Evolutionary conservation across 2,113 vertebrate genomes (phyloP), one percentile per base, ranked within the genome.

Genomic region (Callipepla squamata): DNA sequence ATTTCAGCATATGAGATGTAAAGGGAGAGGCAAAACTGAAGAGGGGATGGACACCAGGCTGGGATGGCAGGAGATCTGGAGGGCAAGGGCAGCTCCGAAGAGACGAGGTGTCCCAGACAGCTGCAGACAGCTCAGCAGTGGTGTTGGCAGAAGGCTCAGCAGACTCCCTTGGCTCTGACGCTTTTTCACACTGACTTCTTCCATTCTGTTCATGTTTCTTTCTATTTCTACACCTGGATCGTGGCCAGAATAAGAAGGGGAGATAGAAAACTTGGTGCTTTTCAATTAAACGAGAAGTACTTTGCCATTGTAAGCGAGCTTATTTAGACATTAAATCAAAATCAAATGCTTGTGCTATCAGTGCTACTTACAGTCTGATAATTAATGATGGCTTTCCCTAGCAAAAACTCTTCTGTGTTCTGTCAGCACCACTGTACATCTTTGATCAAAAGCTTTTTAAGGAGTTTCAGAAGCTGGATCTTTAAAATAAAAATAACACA

Each of bases 311-410:
- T 92, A 91, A 95, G 91, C 0, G 48, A 90, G 85, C 92, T 96
- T 95, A 96, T 96, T 95, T 96, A 96, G 94, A 95, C 93, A 84
- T 96, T 95, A 95, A 95, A 97, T 96, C 95, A 96, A 96, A 97
- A 92, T 92, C 90, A 95, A 92, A 93, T 93, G 89, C 69, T 80
- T 93, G 89, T 51, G 5, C 95, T 82, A 93, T 96, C 95, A 88
- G 73, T 76, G 90, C 95, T 91, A 73, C 93, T 96, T 92, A 45
- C 67, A 94, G 93, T 59, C 92, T 93, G 95, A 87, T 96, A 96
- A 95, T 95, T 96, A 96, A 96, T 80, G 92, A 89, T 91, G 94
- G 88, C 92, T 96, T 96, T 95, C 92, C 88, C 88, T 80, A 20
- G 70, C 4, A 0, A 87, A 92, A 80, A 68, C 79, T 68, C 67